Conservation (phyloP, 2,113 vertebrate species). For the Dolichotis patagonum region DNA sequence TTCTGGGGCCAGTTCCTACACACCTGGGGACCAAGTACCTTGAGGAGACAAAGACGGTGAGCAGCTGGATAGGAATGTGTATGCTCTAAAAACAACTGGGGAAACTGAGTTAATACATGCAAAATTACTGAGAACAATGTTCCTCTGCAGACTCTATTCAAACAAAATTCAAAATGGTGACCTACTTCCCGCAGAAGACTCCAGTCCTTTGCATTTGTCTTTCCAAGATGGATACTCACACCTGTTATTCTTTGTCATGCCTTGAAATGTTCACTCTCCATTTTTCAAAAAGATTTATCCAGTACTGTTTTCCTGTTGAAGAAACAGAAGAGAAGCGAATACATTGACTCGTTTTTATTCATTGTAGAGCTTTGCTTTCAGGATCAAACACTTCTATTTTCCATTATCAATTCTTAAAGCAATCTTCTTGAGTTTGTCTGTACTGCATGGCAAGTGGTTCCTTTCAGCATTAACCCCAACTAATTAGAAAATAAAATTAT, state of each 20-base stretch:
- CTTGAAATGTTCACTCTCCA: conserved; percentile 62
- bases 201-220: conserved; percentile 52
- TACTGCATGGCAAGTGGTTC: not conserved
- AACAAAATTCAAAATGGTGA: conserved; percentile 72
- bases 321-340: conserved; percentile 60
- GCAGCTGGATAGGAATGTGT: conserved; percentile 43
- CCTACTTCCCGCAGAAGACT: conserved; percentile 70
- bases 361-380: conserved; percentile 53
- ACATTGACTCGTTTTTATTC: conserved; percentile 62
- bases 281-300: conserved; percentile 76
- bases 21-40: conserved; percentile 9
- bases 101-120: conserved; percentile 52
- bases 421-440: conserved; percentile 39
- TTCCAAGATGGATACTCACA: conserved; percentile 64
- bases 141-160: conserved; percentile 62
- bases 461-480: not conserved
- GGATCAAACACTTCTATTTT: conserved; percentile 32
- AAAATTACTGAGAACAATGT: not conserved
- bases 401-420: conserved; percentile 18
- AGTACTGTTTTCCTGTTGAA: conserved; percentile 47
- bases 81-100: conserved; percentile 51
- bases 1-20: not conserved
- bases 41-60: not conserved
- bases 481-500: conserved; percentile 58
- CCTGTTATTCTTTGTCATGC: conserved; percentile 56